Conservation (phyloP, 2,113 vertebrate species). For the Eurypyga helias region DNA sequence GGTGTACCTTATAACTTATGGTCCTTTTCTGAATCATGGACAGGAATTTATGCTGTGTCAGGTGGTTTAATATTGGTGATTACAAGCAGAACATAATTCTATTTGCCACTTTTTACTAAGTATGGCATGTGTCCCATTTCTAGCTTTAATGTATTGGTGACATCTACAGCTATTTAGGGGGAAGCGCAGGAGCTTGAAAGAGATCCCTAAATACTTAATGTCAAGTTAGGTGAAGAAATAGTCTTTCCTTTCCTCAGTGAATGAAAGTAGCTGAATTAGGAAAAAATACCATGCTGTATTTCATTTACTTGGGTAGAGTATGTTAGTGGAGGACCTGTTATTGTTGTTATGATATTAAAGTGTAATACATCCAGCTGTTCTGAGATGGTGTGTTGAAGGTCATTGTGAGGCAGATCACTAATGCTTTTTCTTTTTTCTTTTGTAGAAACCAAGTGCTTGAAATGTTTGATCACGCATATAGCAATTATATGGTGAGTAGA, state of each 20-base stretch:
- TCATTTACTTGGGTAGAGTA: not conserved
- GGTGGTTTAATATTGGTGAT: not conserved
- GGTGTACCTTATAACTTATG: not conserved
- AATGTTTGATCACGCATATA: slow-evolving; percentile 99
- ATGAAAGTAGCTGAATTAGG: not conserved
- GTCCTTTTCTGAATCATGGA: not conserved
- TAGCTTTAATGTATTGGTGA: not conserved
- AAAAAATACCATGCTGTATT: not conserved
- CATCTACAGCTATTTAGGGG: not conserved
- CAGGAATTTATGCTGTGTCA: not conserved
- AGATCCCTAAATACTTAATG: not conserved
- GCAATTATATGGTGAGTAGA: slow-evolving; percentile 96
- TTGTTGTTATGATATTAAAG: not conserved
- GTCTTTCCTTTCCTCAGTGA: not conserved
- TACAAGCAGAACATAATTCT: not conserved
- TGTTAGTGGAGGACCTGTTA: not conserved
- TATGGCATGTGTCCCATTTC: not conserved
- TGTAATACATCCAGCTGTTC: not conserved
- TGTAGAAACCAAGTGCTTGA: slow-evolving; percentile 95
- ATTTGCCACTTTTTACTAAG: not conserved
- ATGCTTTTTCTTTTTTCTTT: not conserved
- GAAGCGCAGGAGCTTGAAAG: not conserved
- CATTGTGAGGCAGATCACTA: not conserved
- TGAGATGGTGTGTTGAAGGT: not conserved
- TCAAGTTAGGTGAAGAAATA: not conserved